These are phyloP conservation scores for Gopherus evgoodei DNA, from an alignment of 2,113 vertebrate genomes.

Conservation along the genomic window DNA sequence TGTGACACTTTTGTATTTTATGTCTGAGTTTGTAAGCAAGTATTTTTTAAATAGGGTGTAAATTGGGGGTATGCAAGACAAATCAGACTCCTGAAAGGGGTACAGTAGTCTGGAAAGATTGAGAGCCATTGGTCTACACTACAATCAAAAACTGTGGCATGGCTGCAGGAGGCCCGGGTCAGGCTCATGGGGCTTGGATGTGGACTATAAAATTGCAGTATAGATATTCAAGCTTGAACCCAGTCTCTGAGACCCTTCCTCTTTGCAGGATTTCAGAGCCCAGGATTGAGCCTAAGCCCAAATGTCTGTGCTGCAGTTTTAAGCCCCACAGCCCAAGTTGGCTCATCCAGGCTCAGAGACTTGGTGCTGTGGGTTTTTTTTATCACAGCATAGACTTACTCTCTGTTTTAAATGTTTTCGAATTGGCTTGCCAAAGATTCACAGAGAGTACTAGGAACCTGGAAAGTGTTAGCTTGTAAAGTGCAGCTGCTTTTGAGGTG, in stretches of 20 bases:
- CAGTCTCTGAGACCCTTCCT: neutral
- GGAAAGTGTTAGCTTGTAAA: slow-evolving; percentile 62
- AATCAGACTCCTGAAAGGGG: too few relatives aligned
- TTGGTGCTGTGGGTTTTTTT: neutral
- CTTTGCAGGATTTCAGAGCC: neutral
- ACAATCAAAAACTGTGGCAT: neutral
- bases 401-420: slow-evolving; percentile 48
- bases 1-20: too few relatives aligned
- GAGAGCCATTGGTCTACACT: too few relatives aligned
- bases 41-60: too few relatives aligned
- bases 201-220: neutral
- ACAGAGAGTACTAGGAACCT: slow-evolving; percentile 44
- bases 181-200: neutral
- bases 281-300: neutral
- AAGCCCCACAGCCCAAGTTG: neutral
- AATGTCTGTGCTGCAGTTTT: neutral
- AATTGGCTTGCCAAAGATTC: slow-evolving; percentile 64
- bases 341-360: neutral
- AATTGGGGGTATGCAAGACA: too few relatives aligned
- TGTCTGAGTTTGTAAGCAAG: too few relatives aligned
- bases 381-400: too few relatives aligned
- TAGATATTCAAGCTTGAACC: neutral
- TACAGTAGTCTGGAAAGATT: too few relatives aligned
- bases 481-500: slow-evolving; percentile 53
- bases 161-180: too few relatives aligned